Evolutionary conservation across 2,888 invertebrate genomes (phyloP), one percentile per base, ranked within the genome.

Genomic region (Smittia sp.): DNA sequence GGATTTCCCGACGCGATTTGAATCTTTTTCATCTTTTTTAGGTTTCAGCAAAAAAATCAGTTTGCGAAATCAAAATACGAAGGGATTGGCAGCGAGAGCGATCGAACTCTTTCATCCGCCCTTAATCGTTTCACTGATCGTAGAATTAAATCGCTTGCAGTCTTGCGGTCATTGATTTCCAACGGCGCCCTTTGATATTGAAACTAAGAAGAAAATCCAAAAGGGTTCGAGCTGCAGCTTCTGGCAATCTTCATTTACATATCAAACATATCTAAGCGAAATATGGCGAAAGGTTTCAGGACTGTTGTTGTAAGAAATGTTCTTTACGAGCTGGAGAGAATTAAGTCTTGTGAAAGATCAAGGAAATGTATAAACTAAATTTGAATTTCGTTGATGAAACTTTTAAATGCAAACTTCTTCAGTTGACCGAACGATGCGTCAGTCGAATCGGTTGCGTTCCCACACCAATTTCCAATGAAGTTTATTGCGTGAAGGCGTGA

Each of bases 81-180:
- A 3, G 18, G 22, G n/a, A 58, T 7, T 58, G 58, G 22, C 18
- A 20, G 11, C 18, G 58, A 20, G 58, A 58, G 18, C 11, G 18
- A 58, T 58, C 6, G 58, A 22, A n/a, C n/a, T 58, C 22, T 58
- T 58, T 22, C 18, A 46, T 15, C n/a, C n/a, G n/a, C 52, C 52
- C 22, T 58, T 58, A 1, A 18, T 22, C 58, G 58, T 20, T 58
- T 58, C 18, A 7, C 58, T 22, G 58, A 63, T 27, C n/a, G 52
- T 3, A 52, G 15, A 52, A 52, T 52, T 3, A n/a, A n/a, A 52
- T 52, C 13, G 63, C 20, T 24, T 25, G 11, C 7, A 13, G 27
- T n/a, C 63, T 63, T 24, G 27, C 27, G 63, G 63, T 63, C 63
- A 63, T 63, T 63, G 63, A 63, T 63, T 63, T 63, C 15, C n/a